Conservation (phyloP, 2,113 vertebrate genomes). For the Corapipo altera region DNA sequence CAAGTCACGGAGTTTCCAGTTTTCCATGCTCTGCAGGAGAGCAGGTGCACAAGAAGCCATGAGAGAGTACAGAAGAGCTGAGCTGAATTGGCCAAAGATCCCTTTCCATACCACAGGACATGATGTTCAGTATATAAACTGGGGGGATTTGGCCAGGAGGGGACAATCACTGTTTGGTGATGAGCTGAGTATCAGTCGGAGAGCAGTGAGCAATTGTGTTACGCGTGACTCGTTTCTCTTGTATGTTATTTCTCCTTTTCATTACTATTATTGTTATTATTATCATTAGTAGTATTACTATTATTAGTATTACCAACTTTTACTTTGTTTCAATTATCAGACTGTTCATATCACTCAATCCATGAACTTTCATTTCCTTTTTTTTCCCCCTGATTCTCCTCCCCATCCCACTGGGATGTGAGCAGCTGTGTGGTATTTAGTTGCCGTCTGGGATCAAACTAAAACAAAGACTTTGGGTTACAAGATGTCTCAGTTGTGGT, state of each 20-base stretch:
- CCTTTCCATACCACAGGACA: not conserved
- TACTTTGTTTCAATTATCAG: not conserved
- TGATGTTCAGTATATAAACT: not conserved
- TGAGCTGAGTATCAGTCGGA: not conserved
- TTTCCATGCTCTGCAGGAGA: not conserved
- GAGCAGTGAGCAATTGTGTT: not conserved
- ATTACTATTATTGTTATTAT: not conserved
- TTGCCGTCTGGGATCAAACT: not conserved
- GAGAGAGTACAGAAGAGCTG: not conserved
- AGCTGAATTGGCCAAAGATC: not conserved
- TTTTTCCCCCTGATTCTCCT: not conserved
- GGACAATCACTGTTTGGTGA: not conserved
- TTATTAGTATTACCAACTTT: not conserved
- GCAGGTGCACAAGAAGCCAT: not conserved
- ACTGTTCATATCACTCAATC: not conserved
- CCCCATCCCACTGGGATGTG: not conserved
- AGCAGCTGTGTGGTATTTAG: not conserved
- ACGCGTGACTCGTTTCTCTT: not conserved
- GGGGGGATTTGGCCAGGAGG: not conserved
- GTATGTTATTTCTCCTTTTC: not conserved
- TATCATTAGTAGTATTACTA: not conserved
- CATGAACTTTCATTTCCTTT: not conserved
- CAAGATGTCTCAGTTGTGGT: not conserved
- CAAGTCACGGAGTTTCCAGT: not conserved
- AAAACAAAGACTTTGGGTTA: not conserved